Evolutionary conservation across 1,140 invertebrate genomes (phyloP).

Genomic region (Drosophila athabasca): DNA sequence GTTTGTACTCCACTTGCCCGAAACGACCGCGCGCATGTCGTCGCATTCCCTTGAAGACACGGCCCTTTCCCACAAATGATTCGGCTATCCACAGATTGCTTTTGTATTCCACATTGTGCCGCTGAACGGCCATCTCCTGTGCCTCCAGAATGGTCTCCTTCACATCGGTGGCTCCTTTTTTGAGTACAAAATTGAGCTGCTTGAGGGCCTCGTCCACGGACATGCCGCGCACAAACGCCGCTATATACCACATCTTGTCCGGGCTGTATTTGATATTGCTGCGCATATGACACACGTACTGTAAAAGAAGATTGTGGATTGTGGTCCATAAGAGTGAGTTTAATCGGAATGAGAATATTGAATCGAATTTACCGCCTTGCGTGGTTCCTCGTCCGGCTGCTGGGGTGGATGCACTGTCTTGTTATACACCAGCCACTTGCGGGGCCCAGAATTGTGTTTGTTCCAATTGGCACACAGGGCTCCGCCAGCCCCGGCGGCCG

Average conservation of each 20-base stretch:
- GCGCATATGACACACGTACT: conserved; percentile 94
- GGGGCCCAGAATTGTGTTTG: conserved; percentile 81
- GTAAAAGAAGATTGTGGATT: conserved; percentile 78
- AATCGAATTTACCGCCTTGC: conserved; percentile 90
- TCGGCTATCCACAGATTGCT: conserved; percentile 98
- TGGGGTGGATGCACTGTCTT: conserved; percentile 92
- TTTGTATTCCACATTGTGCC: conserved; percentile 97
- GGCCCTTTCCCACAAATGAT: conserved; percentile 91
- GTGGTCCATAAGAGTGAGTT: background rate
- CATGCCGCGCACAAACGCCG: conserved; percentile 94
- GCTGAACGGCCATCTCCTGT: conserved; percentile 92
- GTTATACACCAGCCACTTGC: conserved; percentile 87
- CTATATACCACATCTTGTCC: conserved; percentile 96
- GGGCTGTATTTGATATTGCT: conserved; percentile 94
- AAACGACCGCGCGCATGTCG: conserved; percentile 90
- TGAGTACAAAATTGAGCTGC: conserved; percentile 92
- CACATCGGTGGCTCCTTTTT: conserved; percentile 92
- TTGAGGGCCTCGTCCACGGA: conserved; percentile 96
- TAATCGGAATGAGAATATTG: background rate
- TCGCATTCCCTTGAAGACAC: conserved; percentile 91
- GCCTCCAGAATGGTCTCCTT: conserved; percentile 94
- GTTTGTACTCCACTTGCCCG: conserved; percentile 91
- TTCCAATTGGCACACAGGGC: conserved; percentile 67
- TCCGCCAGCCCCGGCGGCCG: conserved; percentile 42
- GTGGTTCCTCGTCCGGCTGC: conserved; percentile 87